Base-by-base conservation (phyloP, 2,113 vertebrate genomes). In the Syngnathus typhle region DNA sequence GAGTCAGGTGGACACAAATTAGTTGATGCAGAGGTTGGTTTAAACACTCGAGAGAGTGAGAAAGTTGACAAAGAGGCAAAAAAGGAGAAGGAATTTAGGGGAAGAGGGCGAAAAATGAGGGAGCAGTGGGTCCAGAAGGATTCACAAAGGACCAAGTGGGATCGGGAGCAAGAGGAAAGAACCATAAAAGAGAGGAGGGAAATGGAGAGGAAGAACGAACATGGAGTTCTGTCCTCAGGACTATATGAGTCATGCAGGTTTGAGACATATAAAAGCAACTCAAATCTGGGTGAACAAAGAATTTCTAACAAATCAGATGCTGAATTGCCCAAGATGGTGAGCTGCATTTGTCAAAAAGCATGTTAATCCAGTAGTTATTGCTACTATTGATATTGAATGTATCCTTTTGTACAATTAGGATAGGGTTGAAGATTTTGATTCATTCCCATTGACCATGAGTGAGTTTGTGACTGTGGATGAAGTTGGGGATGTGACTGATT, bases 391-490 rank as follows among this genome's bases (percentile, higher is more conserved):
- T 15, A 56, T n/a, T 3, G 1, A 7, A 21, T 64, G 18, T 65
- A 1, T 39, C 18, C 19, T 67, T 12, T 64, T 3, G 0, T 60
- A 1, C 0, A 0, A 23, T 27, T 65, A 76, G 46, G 68, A 64
- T 21, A 56, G 70, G 10, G 79, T 74, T 16, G 85, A 84, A 19
- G 75, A 77, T 9, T 12, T 7, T 1, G 82, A 80, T 0, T 72
- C 80, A 0, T 85, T 87, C 68, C 84, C 82, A 0, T 90, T 88
- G 47, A 81, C 83, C 82, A 9, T 90, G 77, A 83, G 78, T 0
- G 86, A 89, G 72, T 88, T 90, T 78, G 89, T 90, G 49, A 90
- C 89, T 0, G 75, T 90, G 0, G 89, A 90, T 38, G 89, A 89
- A 78, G 84, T 90, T 0, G 89, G 88, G 51, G 88, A 90, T 1